Base-by-base conservation (phyloP, 1,140 invertebrate genomes). In the Diploscapter pachys region DNA sequence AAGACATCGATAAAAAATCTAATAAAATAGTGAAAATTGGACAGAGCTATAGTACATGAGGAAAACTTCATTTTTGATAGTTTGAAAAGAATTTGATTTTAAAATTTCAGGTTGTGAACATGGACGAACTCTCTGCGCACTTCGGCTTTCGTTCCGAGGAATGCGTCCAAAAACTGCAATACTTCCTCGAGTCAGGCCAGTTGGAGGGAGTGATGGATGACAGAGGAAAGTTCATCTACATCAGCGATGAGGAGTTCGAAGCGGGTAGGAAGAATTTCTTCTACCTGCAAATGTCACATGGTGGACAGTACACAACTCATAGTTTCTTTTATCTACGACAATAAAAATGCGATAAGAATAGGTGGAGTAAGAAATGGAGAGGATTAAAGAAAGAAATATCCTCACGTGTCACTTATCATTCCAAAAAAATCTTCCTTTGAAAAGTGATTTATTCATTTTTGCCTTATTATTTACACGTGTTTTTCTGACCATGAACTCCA, bases 211-310 rank as follows among this genome's bases (percentile, higher is more conserved):
- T 99, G 3, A 93, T 99, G 81, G 97, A 99, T 86, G 97, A 99
- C 86, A 89, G 96, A 80, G 97, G 97, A 51, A 99, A 99, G 88
- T 99, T 99, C 85, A 98, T 99, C 81, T 98, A 95, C 85, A 94
- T 99, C 59, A 94, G 95, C 2, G 89, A 91, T 80, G 90, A 92
- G 56, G 97, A 99, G 86, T 87, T 98, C 65, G 90, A 93, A 81
- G 91, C 91, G 76, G 81, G 81, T 83, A 61, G n/a, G 73, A 51
- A 31, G 9, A 50, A 9, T 67, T 67, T 67, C 31, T 53, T 67
- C 13, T 67, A n/a, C n/a, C n/a, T n/a, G n/a, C n/a, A n/a, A n/a
- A n/a, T n/a, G n/a, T n/a, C n/a, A n/a, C n/a, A n/a, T n/a, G n/a
- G n/a, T n/a, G n/a, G n/a, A n/a, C n/a, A n/a, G n/a, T n/a, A n/a